phyloP scores from a whole-genome alignment of 2,888 invertebrate genomes.

The Rotaria magnacalcarata region DNA sequence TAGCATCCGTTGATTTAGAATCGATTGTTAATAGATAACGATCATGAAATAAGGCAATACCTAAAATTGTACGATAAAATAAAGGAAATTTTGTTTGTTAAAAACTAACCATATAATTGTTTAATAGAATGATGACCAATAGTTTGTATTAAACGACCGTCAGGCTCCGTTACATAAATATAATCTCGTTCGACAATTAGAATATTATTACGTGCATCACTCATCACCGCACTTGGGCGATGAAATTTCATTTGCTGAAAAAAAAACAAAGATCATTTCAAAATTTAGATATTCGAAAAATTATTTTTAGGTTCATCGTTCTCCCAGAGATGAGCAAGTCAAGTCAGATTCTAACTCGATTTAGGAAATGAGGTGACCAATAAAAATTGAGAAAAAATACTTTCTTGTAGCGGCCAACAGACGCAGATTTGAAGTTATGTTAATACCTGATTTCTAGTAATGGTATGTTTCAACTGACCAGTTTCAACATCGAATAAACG shows the following conservation, averaged over 20 bases:
- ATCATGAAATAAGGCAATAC: not conserved
- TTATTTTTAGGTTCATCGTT: no score
- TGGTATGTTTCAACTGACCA: slow-evolving; percentile 12
- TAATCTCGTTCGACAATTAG: slow-evolving; percentile 11
- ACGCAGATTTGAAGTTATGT: no score
- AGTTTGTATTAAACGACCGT: not conserved
- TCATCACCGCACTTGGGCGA: slow-evolving; percentile 24
- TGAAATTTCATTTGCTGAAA: slow-evolving; percentile 6
- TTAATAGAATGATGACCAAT: slow-evolving; percentile 11
- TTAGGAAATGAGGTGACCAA: no score
- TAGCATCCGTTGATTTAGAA: not conserved
- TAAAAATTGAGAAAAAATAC: no score
- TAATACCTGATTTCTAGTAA: not conserved
- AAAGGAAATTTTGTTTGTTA: not conserved
- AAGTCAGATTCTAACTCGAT: no score
- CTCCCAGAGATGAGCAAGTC: no score
- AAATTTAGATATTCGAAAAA: no score
- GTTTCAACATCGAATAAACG: slow-evolving; percentile 32
- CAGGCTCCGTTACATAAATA: not conserved
- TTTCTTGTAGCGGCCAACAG: no score
- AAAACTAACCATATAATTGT: slow-evolving; percentile 20
- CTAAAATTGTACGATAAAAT: not conserved
- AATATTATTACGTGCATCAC: slow-evolving; percentile 5
- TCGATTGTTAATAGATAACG: slow-evolving; percentile 24
- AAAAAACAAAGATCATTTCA: no score